Conservation (phyloP, 2,888 invertebrate genomes). For the Eilema sororculum region DNA sequence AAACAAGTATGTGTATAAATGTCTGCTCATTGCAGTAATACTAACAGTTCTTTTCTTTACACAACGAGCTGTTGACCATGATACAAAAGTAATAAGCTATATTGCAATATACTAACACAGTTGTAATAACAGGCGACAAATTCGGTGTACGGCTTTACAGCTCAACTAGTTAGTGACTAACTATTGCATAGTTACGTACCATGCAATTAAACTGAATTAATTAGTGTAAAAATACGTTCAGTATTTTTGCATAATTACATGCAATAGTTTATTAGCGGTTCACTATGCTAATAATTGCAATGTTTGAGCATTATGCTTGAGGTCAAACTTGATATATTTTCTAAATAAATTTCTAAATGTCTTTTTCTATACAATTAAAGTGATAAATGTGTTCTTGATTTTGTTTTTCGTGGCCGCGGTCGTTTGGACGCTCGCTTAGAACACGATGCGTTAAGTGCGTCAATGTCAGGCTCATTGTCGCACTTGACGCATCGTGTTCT, state of each 20-base stretch:
- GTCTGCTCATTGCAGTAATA: slow-evolving; percentile 46
- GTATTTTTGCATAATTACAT: slow-evolving; percentile 8
- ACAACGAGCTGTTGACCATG: slow-evolving; percentile 39
- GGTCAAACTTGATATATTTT: slow-evolving; percentile 6
- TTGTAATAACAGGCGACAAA: slow-evolving; percentile 36
- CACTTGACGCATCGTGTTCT: no score
- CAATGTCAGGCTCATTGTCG: no score
- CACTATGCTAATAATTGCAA: slow-evolving; percentile 1
- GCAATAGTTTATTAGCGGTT: slow-evolving; percentile 1
- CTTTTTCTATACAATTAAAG: not conserved
- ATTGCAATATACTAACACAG: slow-evolving; percentile 27
- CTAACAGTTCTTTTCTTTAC: slow-evolving; percentile 54
- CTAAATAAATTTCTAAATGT: not conserved
- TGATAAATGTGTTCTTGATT: not conserved
- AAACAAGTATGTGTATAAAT: slow-evolving; percentile 43
- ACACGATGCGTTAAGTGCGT: not conserved
- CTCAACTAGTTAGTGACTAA: slow-evolving; percentile 17
- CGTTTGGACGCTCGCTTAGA: not conserved
- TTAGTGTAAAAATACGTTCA: slow-evolving; percentile 3
- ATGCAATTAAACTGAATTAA: slow-evolving; percentile 15
- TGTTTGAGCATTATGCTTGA: not conserved
- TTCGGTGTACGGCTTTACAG: slow-evolving; percentile 26
- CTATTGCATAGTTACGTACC: slow-evolving; percentile 1
- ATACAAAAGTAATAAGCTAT: slow-evolving; percentile 38
- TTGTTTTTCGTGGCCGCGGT: not conserved